Conservation (phyloP, 2,888 invertebrate species). For the Synergus gifuensis region DNA sequence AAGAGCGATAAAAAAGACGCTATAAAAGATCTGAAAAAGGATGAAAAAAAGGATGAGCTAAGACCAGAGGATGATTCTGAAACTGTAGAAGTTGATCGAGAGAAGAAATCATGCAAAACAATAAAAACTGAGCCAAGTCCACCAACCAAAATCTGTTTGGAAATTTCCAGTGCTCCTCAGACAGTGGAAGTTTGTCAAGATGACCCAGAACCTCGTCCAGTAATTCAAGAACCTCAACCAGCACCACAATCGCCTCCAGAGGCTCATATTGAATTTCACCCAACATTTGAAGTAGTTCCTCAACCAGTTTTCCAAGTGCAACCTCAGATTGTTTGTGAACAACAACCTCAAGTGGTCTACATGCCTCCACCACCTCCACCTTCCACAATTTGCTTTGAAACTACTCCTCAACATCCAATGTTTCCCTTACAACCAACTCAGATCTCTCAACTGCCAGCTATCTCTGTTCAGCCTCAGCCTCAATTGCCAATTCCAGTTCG, state of each 20-base stretch:
- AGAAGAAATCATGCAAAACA: constrained; percentile 22
- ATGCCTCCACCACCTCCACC: neutral
- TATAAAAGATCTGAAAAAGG: neutral
- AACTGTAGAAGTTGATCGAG: constrained; percentile 9
- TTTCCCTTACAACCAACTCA: neutral
- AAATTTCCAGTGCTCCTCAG: neutral
- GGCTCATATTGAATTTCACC: neutral
- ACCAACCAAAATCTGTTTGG: constrained; percentile 21
- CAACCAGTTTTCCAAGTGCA: neutral
- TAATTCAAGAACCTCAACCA: neutral
- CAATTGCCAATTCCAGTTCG: neutral
- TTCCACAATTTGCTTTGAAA: neutral
- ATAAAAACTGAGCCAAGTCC: neutral
- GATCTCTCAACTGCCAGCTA: neutral
- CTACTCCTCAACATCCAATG: neutral
- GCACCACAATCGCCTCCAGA: neutral
- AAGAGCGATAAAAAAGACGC: neutral
- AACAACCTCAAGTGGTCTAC: neutral
- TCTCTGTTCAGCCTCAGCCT: neutral
- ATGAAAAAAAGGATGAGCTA: neutral
- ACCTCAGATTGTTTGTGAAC: neutral
- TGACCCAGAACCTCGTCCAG: neutral
- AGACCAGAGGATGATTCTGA: constrained; percentile 21
- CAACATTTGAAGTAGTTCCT: neutral
- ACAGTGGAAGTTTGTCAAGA: constrained; percentile 15